Conservation (phyloP, 2,888 invertebrate genomes). For the Gymnocheta viridis region DNA sequence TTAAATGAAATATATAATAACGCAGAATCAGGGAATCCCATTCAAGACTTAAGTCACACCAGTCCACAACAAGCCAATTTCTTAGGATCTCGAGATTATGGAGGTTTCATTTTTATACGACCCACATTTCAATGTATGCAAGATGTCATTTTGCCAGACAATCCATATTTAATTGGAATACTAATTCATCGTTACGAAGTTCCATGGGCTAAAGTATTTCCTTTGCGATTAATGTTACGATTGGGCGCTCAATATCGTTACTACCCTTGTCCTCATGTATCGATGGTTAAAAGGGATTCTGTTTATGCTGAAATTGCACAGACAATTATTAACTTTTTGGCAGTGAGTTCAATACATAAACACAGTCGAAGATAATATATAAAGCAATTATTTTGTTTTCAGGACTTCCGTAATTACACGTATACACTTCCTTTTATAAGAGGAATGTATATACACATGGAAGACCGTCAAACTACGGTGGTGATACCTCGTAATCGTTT, state of each 20-base stretch:
- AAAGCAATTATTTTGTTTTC: slow-evolving; percentile 71
- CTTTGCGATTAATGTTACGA: slow-evolving; percentile 88
- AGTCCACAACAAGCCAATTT: slow-evolving; percentile 83
- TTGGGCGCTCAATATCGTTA: slow-evolving; percentile 93
- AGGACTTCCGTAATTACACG: slow-evolving; percentile 92
- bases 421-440: slow-evolving; percentile 90
- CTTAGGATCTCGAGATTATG: slow-evolving; percentile 88
- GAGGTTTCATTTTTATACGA: slow-evolving; percentile 91
- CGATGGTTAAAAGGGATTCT: slow-evolving; percentile 88
- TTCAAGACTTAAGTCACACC: slow-evolving; percentile 87
- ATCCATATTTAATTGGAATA: slow-evolving; percentile 90
- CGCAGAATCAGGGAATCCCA: slow-evolving; percentile 85
- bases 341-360: slow-evolving; percentile 81
- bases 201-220: slow-evolving; percentile 88
- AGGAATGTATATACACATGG: slow-evolving; percentile 91
- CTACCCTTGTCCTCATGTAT: slow-evolving; percentile 92
- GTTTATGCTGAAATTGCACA: slow-evolving; percentile 93
- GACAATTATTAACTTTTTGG: slow-evolving; percentile 92
- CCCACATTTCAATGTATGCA: slow-evolving; percentile 91
- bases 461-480: slow-evolving; percentile 89
- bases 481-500: slow-evolving; percentile 89
- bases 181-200: slow-evolving; percentile 87
- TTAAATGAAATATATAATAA: slow-evolving; percentile 88
- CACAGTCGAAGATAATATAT: not conserved
- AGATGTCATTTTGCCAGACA: slow-evolving; percentile 87